These are phyloP conservation scores for Onychostoma macrolepis DNA, from an alignment of 2,113 vertebrate genomes.

Conservation along the genomic window DNA sequence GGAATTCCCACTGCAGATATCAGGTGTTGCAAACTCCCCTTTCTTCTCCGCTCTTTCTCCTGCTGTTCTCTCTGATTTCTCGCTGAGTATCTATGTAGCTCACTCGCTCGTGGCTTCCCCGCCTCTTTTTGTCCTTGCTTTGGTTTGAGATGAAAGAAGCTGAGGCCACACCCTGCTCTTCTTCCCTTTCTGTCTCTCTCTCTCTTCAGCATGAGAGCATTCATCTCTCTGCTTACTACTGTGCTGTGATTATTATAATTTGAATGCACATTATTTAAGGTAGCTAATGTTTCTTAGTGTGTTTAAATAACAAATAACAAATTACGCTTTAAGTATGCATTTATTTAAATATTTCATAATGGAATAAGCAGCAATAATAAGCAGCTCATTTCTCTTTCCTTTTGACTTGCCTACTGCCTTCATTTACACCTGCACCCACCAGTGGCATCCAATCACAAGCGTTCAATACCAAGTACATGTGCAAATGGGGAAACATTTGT, in stretches of 20 bases:
- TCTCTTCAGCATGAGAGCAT: background rate
- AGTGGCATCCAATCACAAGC: background rate
- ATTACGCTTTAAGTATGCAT: background rate
- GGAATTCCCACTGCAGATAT: conserved; percentile 50
- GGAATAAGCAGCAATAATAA: background rate
- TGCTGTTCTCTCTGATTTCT: conserved; percentile 3
- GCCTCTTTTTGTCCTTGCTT: background rate
- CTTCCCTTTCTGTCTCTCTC: background rate
- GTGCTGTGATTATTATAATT: background rate
- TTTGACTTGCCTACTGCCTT: background rate
- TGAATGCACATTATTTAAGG: background rate
- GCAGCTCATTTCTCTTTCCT: background rate
- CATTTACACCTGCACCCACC: background rate
- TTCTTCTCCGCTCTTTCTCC: conserved; percentile 4
- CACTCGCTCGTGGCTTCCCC: background rate
- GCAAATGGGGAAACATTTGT: background rate
- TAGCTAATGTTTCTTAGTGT: background rate
- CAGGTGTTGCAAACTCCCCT: conserved; percentile 25
- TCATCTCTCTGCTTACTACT: background rate
- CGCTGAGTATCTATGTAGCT: background rate
- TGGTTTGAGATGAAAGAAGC: conserved; percentile 15
- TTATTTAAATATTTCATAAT: background rate
- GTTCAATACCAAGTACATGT: background rate
- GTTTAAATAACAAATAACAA: background rate
- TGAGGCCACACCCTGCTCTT: conserved; percentile 17